Conservation (phyloP, 2,797 vertebrate species). For the Protosalanx chinensis region DNA sequence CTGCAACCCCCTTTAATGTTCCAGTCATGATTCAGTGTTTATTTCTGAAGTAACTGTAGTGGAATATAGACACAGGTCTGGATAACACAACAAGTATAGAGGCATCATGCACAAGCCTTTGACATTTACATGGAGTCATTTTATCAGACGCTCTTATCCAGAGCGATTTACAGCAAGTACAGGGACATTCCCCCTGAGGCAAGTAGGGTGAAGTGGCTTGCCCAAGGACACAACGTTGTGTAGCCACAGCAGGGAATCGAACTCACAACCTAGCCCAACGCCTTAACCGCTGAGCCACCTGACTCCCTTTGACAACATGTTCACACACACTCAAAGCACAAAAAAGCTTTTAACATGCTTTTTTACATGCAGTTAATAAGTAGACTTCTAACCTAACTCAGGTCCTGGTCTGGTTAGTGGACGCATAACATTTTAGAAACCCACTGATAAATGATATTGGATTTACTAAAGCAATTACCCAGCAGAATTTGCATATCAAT, state of each 20-base stretch:
- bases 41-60: neutral
- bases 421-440: neutral
- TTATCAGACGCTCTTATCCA: too few relatives aligned
- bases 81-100: neutral
- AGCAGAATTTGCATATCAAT: neutral
- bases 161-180: too few relatives aligned
- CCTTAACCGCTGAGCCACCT: too few relatives aligned
- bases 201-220: too few relatives aligned
- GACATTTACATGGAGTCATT: too few relatives aligned
- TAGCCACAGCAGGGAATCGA: too few relatives aligned
- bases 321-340: neutral
- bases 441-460: neutral
- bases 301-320: neutral
- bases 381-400: too few relatives aligned
- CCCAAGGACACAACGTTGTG: too few relatives aligned
- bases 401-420: neutral
- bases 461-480: neutral
- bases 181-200: too few relatives aligned
- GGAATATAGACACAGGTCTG: neutral
- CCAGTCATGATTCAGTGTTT: conserved; percentile 8
- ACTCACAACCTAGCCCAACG: too few relatives aligned
- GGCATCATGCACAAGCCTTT: neutral
- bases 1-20: conserved; percentile 14
- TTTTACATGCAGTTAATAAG: neutral
- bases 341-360: neutral